Base-by-base conservation (phyloP, 2,888 invertebrate genomes). In the Agriotes lineatus region DNA sequence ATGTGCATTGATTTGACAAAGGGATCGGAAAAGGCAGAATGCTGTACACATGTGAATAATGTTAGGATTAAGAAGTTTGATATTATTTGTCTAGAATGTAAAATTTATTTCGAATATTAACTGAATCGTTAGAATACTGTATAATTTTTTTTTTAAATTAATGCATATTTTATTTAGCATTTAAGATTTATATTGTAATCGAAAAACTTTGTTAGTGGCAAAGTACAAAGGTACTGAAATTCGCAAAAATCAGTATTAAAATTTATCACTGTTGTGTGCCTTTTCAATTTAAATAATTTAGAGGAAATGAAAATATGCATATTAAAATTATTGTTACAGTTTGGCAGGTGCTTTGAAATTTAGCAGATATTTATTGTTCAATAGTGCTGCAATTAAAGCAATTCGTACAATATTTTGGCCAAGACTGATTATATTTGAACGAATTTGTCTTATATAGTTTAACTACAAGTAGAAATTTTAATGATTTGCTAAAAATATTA, bases 351-450 rank as follows among this genome's bases (percentile, higher is more conserved):
- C 14, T 37, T 37, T 12, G 37, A 37, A 6, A 37, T 37, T 37
- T 37, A 37, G 14, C n/a, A 12, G 14, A 12, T 3, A 5, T 35
- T 35, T 3, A 37, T 37, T 12, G 6, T 12, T 12, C 3, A 12
- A 37, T 14, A 19, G 20, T 44, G 20, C 44, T 20, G 44, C 20
- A 44, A 44, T 18, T 6, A 2, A 19, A 1, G 37, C 12, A 37
- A 37, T n/a, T n/a, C n/a, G n/a, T n/a, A n/a, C n/a, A n/a, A n/a
- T n/a, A n/a, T n/a, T 7, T 25, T 7, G 7, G 14, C 5, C 1
- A 48, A 48, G 48, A 48, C 48, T 48, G 48, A 48, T 7, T 6
- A 22, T n/a, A 20, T 12, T 48, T 25, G n/a, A 48, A 48, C 19
- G 5, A 22, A 4, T 22, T 6, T 7, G 4, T n/a, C n/a, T 16